phyloP scores from a whole-genome alignment of 1,140 invertebrate species.

The Penaeus chinensis region DNA sequence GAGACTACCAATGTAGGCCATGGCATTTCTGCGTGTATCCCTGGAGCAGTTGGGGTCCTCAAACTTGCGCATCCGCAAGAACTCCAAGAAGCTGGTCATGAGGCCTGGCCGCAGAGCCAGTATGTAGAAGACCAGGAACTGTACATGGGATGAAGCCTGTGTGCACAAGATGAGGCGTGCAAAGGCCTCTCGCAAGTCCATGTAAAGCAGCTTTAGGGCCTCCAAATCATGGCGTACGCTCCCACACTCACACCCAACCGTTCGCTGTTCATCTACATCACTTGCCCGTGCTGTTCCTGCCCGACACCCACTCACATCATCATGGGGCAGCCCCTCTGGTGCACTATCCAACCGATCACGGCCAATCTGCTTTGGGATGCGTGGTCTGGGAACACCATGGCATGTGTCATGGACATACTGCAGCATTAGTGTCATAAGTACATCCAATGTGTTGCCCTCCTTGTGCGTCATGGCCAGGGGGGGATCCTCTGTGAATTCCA shows the following conservation, averaged over 20 bases:
- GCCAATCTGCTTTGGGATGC: background rate
- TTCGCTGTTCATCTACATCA: constrained; percentile 13
- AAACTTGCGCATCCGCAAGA: constrained; percentile 72
- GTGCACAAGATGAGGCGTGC: constrained; percentile 80
- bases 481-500: background rate
- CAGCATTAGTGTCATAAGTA: constrained; percentile 45
- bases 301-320: background rate
- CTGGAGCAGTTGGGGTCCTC: constrained; percentile 75
- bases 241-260: constrained; percentile 55
- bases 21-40: constrained; percentile 77
- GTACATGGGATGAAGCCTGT: constrained; percentile 77
- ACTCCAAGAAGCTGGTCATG: constrained; percentile 77
- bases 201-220: constrained; percentile 64
- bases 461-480: constrained; percentile 19
- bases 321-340: background rate
- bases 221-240: constrained; percentile 47
- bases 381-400: constrained; percentile 24
- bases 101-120: constrained; percentile 78
- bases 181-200: constrained; percentile 75
- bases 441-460: constrained; percentile 44
- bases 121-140: constrained; percentile 83
- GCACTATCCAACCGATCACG: background rate
- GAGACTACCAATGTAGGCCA: constrained; percentile 82
- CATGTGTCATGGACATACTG: constrained; percentile 49
- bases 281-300: background rate